phyloP scores from a whole-genome alignment of 2,797 vertebrate genomes.

The Mormyrops boulengeri region DNA sequence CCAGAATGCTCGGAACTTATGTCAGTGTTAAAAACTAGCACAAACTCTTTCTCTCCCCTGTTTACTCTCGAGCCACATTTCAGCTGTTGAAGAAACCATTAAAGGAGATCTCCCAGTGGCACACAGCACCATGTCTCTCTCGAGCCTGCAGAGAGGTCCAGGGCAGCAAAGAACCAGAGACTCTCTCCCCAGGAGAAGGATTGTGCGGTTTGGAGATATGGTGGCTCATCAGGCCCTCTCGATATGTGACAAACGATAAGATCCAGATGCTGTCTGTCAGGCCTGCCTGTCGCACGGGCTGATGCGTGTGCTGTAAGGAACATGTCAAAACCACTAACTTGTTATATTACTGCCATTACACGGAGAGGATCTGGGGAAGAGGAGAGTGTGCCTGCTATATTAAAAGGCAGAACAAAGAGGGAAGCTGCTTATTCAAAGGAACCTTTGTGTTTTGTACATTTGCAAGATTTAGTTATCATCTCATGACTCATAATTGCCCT shows the following conservation, averaged over 20 bases:
- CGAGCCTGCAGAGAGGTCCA: background rate
- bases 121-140: background rate
- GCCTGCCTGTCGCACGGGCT: constrained; percentile 49
- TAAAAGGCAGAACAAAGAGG: constrained; percentile 11
- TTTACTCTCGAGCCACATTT: background rate
- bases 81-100: background rate
- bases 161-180: background rate
- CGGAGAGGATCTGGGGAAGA: constrained; percentile 32
- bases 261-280: constrained; percentile 56
- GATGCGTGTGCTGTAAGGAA: constrained; percentile 48
- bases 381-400: constrained; percentile 23
- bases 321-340: constrained; percentile 41
- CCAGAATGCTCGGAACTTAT: background rate
- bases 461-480: background rate
- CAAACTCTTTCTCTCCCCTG: background rate
- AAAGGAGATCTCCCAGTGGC: background rate
- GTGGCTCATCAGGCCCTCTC: constrained; percentile 50
- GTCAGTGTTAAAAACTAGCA: background rate
- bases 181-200: constrained; percentile 27
- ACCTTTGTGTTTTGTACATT: background rate
- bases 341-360: constrained; percentile 38
- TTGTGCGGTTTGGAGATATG: constrained; percentile 63
- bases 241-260: constrained; percentile 59
- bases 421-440: background rate
- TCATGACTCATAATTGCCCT: background rate